phyloP scores from a whole-genome alignment of 1,140 invertebrate genomes.

The Drosophila pachea region DNA sequence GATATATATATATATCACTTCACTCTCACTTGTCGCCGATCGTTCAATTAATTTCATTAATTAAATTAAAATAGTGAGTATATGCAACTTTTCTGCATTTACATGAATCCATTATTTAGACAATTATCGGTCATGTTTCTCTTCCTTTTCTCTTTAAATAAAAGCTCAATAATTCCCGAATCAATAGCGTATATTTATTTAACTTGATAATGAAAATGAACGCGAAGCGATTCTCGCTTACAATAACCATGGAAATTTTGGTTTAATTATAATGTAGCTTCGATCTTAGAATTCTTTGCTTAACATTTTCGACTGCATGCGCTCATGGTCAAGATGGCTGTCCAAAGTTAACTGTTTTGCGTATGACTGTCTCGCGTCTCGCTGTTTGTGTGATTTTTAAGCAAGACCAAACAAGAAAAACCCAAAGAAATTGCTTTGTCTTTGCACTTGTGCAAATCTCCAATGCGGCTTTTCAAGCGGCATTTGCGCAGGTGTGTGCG shows the following conservation, averaged over 20 bases:
- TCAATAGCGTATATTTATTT: no score
- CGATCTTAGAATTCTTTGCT: no score
- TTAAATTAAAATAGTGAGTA: conserved; percentile 21
- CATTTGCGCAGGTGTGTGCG: neutral
- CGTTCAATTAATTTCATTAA: conserved; percentile 21
- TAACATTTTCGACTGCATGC: neutral
- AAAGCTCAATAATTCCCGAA: no score
- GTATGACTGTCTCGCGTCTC: neutral
- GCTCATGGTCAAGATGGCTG: neutral
- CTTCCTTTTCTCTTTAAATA: neutral
- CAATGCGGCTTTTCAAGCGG: conserved; percentile 45
- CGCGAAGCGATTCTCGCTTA: no score
- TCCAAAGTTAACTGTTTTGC: conserved; percentile 1
- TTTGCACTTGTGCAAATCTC: conserved; percentile 73
- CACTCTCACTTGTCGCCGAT: conserved; percentile 36
- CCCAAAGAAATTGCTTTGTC: conserved; percentile 34
- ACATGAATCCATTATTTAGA: no score
- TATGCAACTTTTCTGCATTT: no score
- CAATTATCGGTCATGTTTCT: neutral
- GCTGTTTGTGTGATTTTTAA: neutral
- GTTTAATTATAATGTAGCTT: no score
- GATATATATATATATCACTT: conserved; percentile 7
- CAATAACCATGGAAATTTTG: no score
- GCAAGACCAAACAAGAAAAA: conserved; percentile 9
- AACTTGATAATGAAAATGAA: no score